Base-by-base conservation (phyloP, 2,113 vertebrate species). In the Rhineura floridana region DNA sequence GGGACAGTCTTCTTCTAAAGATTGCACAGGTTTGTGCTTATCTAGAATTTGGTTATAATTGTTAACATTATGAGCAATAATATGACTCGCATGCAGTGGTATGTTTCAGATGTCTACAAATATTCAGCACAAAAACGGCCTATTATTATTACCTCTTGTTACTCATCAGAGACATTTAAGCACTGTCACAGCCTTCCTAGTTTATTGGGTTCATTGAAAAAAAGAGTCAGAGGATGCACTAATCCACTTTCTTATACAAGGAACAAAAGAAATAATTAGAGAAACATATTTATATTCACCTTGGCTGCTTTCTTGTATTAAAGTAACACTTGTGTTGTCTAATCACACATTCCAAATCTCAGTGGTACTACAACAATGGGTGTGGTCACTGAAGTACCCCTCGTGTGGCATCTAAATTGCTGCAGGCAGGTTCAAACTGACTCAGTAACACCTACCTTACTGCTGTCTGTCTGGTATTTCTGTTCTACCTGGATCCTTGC, bases 61-160 rank as follows among this genome's bases (percentile, higher is more conserved):
- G 55, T 92, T 92, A 42, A 72, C 62, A 17, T 86, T 75, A 76
- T 90, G 91, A 96, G 90, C 87, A 93, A 90, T 39, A 23, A 62
- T 63, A 39, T 95, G 92, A 93, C 91, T 94, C 91, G 90, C 42
- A 21, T 39, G 36, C 44, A 65, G 63, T 25, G 30, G 36, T 70
- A 83, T 80, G 72, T 88, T 75, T 92, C 79, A 84, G 79, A 88
- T n/a, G 76, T 62, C 15, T 73, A 87, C 88, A 90, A 55, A 91
- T 79, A 88, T 0, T 21, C 90, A 25, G 91, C 88, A 87, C 3
- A 23, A 42, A 72, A 86, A 28, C 1, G 13, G 23, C 21, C 70
- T 84, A 19, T 21, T 82, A 75, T 77, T 85, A 52, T 73, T 80
- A 33, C 62, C 81, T 84, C 89, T 86, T 92, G 88, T 89, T 92